phyloP scores from a whole-genome alignment of 1,140 invertebrate species.

The Caenorhabditis inopinata region DNA sequence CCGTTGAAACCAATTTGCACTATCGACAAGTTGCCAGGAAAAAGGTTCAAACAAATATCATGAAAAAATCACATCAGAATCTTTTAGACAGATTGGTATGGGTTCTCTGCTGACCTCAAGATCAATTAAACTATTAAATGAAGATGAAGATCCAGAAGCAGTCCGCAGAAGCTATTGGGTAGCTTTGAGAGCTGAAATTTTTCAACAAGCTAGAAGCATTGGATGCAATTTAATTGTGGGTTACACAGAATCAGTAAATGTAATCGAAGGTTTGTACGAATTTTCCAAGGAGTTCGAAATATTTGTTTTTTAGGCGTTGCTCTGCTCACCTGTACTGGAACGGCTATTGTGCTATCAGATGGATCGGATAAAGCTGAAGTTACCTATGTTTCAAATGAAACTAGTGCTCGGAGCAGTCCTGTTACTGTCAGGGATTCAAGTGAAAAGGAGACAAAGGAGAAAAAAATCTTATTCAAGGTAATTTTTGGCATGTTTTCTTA shows the following conservation, averaged over 20 bases:
- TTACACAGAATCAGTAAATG: conserved; percentile 31
- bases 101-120: background rate
- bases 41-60: background rate
- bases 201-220: conserved; percentile 28
- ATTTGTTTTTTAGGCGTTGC: background rate
- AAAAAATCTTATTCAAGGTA: conserved; percentile 10
- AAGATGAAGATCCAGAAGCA: conserved; percentile 17
- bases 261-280: conserved; percentile 37
- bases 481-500: too few relatives aligned
- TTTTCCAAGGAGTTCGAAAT: background rate
- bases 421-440: background rate
- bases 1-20: background rate
- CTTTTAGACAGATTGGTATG: conserved; percentile 21
- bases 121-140: conserved; percentile 1
- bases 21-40: background rate
- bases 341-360: background rate
- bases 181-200: conserved; percentile 9
- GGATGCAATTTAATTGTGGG: conserved; percentile 37
- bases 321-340: conserved; percentile 2
- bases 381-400: background rate
- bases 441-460: background rate
- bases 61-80: background rate
- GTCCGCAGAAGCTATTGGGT: background rate
- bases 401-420: conserved; percentile 1
- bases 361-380: background rate